These are phyloP conservation scores for Onychomys arenicola DNA, from an alignment of 2,797 vertebrate species.

Conservation along the genomic window DNA sequence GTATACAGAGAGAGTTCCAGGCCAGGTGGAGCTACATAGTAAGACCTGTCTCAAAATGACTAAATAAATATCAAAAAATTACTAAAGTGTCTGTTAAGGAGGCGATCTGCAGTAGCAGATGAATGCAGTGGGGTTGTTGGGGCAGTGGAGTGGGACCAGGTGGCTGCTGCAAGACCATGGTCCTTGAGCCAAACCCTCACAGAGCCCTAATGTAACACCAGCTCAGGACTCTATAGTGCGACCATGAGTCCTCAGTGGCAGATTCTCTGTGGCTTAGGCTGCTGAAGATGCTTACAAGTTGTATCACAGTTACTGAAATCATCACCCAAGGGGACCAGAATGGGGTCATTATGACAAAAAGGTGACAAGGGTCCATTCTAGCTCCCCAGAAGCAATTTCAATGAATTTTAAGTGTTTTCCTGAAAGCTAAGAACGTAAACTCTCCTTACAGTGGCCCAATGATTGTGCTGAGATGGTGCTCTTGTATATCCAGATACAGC, in stretches of 20 bases:
- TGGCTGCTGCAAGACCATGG: no score
- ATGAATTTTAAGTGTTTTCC: not conserved
- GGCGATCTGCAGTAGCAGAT: not conserved
- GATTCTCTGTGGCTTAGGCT: not conserved
- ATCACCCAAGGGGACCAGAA: not conserved
- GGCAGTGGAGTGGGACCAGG: not conserved
- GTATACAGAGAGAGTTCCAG: not conserved
- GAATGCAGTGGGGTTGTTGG: not conserved
- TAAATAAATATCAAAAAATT: not conserved
- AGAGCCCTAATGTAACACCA: not conserved
- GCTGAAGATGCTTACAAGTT: not conserved
- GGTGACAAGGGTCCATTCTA: not conserved
- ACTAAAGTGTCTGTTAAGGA: not conserved
- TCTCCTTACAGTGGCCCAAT: not conserved
- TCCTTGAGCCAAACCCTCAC: not conserved
- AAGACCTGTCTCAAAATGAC: not conserved
- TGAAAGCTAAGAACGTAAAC: not conserved
- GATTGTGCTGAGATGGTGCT: not conserved
- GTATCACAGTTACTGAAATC: not conserved
- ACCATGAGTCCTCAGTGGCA: not conserved
- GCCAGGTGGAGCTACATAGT: not conserved
- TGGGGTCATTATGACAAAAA: not conserved
- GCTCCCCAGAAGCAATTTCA: not conserved
- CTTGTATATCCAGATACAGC: no score
- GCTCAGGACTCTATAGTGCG: no score